Percentiles rank a stretch among this genome's conserved stretches.
Conservation (phyloP, 2,888 invertebrate species). For the Drosophila emarginata region DNA sequence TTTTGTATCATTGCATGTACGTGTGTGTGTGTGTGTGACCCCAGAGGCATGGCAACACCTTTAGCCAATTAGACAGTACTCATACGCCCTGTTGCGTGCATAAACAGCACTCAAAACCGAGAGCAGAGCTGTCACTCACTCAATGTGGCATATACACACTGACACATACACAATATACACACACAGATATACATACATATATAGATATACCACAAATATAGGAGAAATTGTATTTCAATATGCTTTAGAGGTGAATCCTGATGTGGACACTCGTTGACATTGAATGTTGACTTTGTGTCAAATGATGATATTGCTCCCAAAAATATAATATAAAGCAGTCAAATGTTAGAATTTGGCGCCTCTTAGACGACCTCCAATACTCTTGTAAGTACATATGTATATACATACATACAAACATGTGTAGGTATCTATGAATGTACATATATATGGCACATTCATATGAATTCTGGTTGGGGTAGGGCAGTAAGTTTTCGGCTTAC, state of each 20-base stretch:
- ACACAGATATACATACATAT: neutral
- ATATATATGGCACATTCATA: neutral
- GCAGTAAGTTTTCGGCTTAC: slow-evolving; percentile 10
- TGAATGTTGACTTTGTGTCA: slow-evolving; percentile 33
- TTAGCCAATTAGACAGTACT: slow-evolving; percentile 30
- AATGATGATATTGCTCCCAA: slow-evolving; percentile 17
- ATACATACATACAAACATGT: too few relatives aligned
- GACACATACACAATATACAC: neutral
- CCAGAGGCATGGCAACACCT: slow-evolving; percentile 6
- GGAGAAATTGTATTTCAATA: slow-evolving; percentile 5
- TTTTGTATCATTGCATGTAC: too few relatives aligned
- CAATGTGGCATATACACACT: neutral
- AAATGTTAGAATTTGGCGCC: neutral
- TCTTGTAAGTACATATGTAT: neutral
- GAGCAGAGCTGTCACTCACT: neutral
- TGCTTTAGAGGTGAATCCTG: slow-evolving; percentile 28
- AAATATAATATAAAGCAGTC: neutral
- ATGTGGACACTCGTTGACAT: neutral
- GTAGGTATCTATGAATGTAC: neutral
- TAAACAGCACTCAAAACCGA: slow-evolving; percentile 28
- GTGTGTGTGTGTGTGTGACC: neutral
- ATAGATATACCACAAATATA: neutral
- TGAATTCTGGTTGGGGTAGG: neutral
- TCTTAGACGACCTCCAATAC: neutral
- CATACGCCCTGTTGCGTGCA: slow-evolving; percentile 39